phyloP scores from a whole-genome alignment of 2,113 vertebrate genomes.

The Taxidea taxus region DNA sequence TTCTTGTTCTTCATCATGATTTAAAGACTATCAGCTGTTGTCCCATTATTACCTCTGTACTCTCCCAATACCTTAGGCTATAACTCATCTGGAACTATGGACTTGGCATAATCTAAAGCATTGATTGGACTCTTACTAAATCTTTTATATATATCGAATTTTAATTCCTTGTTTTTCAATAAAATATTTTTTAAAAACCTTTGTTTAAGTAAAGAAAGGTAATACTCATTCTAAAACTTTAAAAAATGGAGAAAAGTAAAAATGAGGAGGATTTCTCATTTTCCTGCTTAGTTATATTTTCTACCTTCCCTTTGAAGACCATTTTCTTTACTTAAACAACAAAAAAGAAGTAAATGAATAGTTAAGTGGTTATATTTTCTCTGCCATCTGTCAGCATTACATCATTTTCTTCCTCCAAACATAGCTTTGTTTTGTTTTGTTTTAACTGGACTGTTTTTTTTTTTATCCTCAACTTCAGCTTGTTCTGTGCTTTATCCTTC shows the following conservation, averaged over 20 bases:
- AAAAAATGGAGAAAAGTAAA: background rate
- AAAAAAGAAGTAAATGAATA: background rate
- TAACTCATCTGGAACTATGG: background rate
- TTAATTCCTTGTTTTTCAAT: background rate
- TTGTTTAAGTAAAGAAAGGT: background rate
- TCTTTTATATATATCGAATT: background rate
- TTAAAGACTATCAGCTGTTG: background rate
- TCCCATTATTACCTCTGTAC: background rate
- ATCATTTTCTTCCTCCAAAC: constrained; percentile 46
- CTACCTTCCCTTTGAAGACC: background rate
- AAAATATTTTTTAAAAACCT: background rate
- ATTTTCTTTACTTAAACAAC: constrained; percentile 8
- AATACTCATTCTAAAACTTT: background rate
- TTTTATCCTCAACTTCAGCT: background rate
- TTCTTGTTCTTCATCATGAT: background rate
- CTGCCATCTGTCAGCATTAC: background rate
- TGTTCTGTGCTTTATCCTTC: background rate
- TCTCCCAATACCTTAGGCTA: background rate
- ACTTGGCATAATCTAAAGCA: background rate
- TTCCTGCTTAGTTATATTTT: background rate
- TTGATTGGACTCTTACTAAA: background rate
- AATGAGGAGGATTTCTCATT: background rate
- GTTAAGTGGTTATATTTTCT: background rate
- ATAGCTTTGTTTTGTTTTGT: background rate
- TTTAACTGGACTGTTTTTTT: background rate